Base-by-base conservation (phyloP, 2,888 invertebrate genomes). In the Yponomeuta malinellus region DNA sequence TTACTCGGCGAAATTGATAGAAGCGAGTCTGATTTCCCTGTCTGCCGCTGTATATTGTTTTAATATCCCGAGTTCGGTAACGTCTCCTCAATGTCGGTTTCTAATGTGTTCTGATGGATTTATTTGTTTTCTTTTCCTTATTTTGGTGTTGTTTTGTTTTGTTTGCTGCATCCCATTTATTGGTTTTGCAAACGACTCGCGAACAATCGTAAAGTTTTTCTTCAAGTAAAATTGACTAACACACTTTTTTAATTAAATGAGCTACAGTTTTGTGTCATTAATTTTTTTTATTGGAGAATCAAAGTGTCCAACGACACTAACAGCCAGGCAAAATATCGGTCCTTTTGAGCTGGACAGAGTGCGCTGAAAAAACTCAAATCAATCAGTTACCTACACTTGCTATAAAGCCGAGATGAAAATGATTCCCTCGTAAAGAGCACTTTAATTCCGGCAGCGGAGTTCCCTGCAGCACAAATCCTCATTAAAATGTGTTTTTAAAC, bases 401-500 rank as follows among this genome's bases (percentile, higher is more conserved):
- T 43, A 6, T 8, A 43, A 8, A 43, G 8, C 43, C 43, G 43
- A 43, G 43, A 43, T 43, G 43, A 43, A 43, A 43, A 43, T 43
- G 3, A 43, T 43, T 8, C 43, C 8, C 43, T 8, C 6, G 43
- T 43, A 43, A 43, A 43, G 43, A 43, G 43, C 8, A 59, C 52
- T 59, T 59, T 15, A 59, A 59, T 59, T 59, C 15, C 12, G 12
- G 12, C 52, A 59, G 52, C 52, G 8, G 4, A 59, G 15, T 15
- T 15, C 52, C 12, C 15, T 59, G 52, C 52, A 52, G 52, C 52
- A 59, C 15, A 59, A 29, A 29, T 65, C 12, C 65, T 65, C 65
- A 65, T 65, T 65, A 65, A 65, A 65, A 65, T 6, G 31, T 65
- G 52, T 65, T 65, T 65, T 65, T 10, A 29, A 31, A 29, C 65